Evolutionary conservation across 92 coral and sea anemone genomes (phyloP).

Genomic region (Micromussa lordhowensis): DNA sequence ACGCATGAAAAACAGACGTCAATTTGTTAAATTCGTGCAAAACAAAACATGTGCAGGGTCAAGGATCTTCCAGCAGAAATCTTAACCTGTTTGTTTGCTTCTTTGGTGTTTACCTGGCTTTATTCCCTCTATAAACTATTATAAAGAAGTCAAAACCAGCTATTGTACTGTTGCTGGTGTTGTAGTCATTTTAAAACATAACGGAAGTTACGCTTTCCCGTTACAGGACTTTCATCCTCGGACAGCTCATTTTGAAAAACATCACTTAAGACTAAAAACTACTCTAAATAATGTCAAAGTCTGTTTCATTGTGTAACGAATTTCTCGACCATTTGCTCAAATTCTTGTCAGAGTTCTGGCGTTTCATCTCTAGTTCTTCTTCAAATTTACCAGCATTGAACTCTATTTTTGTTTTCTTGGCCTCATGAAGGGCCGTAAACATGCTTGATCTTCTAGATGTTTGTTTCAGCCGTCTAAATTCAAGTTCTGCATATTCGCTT

Average conservation of each 20-base stretch:
- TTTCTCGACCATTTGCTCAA: not conserved
- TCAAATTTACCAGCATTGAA: not conserved
- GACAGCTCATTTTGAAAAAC: not conserved
- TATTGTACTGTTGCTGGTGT: too few species aligned
- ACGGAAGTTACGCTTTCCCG: too few species aligned
- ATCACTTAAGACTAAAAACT: not conserved
- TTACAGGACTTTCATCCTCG: too few species aligned
- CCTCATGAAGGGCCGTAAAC: constrained; percentile 66
- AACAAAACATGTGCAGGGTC: too few species aligned
- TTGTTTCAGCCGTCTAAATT: not conserved
- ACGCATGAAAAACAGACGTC: too few species aligned
- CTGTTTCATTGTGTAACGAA: not conserved
- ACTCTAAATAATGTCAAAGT: not conserved
- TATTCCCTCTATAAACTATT: too few species aligned
- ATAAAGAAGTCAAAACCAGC: too few species aligned
- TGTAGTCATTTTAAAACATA: too few species aligned
- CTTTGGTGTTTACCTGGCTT: too few species aligned
- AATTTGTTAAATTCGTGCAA: too few species aligned
- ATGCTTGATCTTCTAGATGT: constrained; percentile 47
- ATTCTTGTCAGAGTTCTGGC: not conserved
- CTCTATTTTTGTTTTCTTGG: not conserved
- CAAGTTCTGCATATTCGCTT: not conserved
- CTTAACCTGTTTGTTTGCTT: too few species aligned
- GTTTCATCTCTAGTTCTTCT: not conserved
- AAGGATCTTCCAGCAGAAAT: too few species aligned